A percentile compares a stretch with the other conserved stretches of the same genome.
Evolutionary conservation across 2,113 vertebrate species (phyloP).

Genomic region (Thamnophis sirtalis): DNA sequence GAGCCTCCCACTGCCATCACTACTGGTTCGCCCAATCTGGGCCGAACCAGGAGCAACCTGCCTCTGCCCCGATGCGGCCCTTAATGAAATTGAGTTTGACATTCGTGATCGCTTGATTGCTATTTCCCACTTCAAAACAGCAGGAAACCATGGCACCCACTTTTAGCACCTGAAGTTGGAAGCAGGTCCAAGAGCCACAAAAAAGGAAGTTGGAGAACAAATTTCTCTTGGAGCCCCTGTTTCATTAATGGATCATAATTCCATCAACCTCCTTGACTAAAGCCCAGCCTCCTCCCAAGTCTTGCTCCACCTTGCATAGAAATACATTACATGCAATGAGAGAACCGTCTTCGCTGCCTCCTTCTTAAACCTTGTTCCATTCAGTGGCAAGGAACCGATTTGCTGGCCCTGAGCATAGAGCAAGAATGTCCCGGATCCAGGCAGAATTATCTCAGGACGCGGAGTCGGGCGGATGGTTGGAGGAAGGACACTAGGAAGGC

Average conservation of each 20-base stretch:
- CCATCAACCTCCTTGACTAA: neutral
- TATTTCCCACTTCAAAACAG: neutral
- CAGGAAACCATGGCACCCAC: neutral
- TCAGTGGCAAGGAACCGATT: conserved; percentile 87
- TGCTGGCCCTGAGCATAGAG: conserved; percentile 96
- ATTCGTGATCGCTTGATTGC: neutral
- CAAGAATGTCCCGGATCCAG: conserved; percentile 75
- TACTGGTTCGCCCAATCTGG: too few relatives aligned
- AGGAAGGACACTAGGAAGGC: conserved; percentile 81
- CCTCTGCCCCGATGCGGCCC: too few relatives aligned
- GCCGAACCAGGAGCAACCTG: too few relatives aligned
- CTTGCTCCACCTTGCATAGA: neutral
- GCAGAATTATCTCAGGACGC: conserved; percentile 79
- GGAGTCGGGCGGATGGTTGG: conserved; percentile 74
- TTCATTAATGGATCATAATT: neutral
- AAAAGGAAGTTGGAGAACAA: neutral
- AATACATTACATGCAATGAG: conserved; percentile 82
- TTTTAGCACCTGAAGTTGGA: neutral
- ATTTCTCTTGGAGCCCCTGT: neutral
- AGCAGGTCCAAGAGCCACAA: neutral
- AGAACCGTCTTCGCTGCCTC: conserved; percentile 80
- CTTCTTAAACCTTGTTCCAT: conserved; percentile 80
- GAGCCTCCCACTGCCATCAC: too few relatives aligned
- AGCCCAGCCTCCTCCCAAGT: neutral
- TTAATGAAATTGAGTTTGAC: too few relatives aligned